Evolutionary conservation across 2,113 vertebrate genomes (phyloP).

Genomic region (Gambusia affinis): DNA sequence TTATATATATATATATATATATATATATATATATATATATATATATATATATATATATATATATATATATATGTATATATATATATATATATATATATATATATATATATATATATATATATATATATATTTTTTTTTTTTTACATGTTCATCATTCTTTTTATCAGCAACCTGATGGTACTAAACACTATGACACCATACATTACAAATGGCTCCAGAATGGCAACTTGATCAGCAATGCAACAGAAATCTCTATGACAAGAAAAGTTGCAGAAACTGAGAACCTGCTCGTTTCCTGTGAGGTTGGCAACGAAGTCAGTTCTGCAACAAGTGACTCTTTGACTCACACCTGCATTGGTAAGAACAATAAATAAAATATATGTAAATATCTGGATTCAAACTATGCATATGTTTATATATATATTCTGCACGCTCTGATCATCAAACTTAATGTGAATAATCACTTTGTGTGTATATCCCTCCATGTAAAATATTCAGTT

Average conservation of each 20-base stretch:
- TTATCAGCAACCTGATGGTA: rapidly evolving
- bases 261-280: rapidly evolving
- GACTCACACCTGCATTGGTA: background rate
- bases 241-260: rapidly evolving
- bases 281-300: background rate
- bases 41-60: too few relatives aligned
- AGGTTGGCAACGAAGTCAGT: background rate
- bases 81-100: too few relatives aligned
- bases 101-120: too few relatives aligned
- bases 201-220: constrained; percentile 9
- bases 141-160: background rate
- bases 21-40: too few relatives aligned
- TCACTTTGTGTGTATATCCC: background rate
- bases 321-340: rapidly evolving
- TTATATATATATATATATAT: too few relatives aligned
- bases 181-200: too few relatives aligned
- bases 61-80: too few relatives aligned
- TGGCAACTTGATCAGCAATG: rapidly evolving
- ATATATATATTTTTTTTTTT: too few relatives aligned
- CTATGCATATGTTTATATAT: background rate
- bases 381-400: background rate
- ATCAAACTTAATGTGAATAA: background rate
- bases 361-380: constrained; percentile 13
- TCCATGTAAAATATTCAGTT: background rate
- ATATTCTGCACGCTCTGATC: background rate